Conservation (phyloP, 2,888 invertebrate genomes). For the Luperina testacea region DNA sequence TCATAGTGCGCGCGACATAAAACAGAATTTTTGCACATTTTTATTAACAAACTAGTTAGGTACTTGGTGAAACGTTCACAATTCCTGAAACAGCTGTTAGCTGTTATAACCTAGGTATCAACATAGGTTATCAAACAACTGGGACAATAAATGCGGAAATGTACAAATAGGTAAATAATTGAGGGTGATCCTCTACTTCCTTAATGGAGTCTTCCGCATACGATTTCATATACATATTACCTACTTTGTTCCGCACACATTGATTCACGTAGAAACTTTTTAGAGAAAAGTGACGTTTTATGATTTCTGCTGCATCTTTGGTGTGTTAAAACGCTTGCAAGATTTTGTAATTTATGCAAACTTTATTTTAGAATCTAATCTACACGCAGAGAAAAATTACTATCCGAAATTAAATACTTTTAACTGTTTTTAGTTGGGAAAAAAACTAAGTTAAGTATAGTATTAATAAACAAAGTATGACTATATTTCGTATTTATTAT, state of each 20-base stretch:
- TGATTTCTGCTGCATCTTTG: background rate
- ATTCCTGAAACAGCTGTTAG: constrained; percentile 11
- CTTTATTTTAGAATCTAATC: background rate
- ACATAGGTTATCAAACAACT: constrained; percentile 19
- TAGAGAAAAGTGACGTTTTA: background rate
- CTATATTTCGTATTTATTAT: background rate
- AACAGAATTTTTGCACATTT: background rate
- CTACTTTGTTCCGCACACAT: constrained; percentile 12
- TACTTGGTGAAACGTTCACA: background rate
- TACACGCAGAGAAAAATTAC: background rate
- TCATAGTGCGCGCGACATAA: background rate
- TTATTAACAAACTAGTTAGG: background rate
- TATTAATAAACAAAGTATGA: background rate
- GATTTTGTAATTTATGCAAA: background rate
- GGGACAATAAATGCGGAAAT: constrained; percentile 41
- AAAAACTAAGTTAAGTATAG: background rate
- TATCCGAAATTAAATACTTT: background rate
- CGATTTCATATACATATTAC: constrained; percentile 25
- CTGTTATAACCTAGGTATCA: constrained; percentile 1
- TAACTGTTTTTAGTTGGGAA: background rate
- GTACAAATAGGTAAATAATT: constrained; percentile 29
- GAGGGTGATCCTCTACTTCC: constrained; percentile 43
- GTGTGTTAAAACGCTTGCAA: background rate
- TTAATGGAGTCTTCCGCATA: constrained; percentile 43
- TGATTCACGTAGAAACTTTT: constrained; percentile 19